Evolutionary conservation across 2,113 vertebrate species (phyloP).

Genomic region (Cettia cetti): DNA sequence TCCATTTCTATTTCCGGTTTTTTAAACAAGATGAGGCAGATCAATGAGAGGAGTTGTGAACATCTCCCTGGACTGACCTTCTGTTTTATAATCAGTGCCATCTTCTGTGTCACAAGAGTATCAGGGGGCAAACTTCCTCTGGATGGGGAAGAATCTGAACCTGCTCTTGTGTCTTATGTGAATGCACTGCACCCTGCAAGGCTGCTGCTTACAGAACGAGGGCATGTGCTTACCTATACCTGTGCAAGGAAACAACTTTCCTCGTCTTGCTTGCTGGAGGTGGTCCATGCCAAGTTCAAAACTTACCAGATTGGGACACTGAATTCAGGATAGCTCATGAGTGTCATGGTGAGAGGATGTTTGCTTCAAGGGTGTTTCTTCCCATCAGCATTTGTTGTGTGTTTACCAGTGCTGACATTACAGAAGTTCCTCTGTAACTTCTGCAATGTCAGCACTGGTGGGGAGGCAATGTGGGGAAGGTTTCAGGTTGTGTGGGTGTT

Average conservation of each 20-base stretch:
- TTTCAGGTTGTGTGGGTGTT: background rate
- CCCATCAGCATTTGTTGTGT: background rate
- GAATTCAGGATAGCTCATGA: background rate
- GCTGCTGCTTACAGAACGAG: background rate
- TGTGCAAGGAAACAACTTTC: background rate
- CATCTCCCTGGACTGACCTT: background rate
- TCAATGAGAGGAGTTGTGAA: background rate
- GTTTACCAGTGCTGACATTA: background rate
- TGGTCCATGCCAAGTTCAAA: background rate
- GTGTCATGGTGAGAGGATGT: background rate
- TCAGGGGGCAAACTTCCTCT: background rate
- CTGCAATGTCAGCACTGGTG: too few species aligned
- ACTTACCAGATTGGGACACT: background rate
- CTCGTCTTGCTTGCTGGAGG: accelerated
- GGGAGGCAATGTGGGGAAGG: too few species aligned
- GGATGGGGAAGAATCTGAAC: background rate
- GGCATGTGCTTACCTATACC: background rate
- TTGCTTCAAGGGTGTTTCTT: background rate
- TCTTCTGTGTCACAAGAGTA: background rate
- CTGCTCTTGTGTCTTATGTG: background rate
- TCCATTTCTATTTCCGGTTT: background rate
- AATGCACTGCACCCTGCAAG: accelerated
- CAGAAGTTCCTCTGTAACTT: background rate
- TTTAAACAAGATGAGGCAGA: background rate
- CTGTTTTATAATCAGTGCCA: background rate